phyloP scores from a whole-genome alignment of 2,797 vertebrate genomes.

The Vultur gryphus region DNA sequence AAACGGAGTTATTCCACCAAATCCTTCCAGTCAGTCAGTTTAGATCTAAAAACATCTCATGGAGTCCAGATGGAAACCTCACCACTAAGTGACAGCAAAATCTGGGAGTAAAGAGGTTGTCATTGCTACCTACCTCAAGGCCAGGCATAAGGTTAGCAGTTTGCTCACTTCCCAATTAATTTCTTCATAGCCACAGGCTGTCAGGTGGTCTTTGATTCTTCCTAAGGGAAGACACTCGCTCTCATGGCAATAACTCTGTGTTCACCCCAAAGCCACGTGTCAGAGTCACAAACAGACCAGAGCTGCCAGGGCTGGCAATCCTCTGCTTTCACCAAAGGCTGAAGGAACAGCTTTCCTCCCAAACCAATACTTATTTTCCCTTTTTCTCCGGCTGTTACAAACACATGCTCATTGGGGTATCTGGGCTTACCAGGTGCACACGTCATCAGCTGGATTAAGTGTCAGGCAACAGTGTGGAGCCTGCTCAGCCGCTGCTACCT shows the following conservation, averaged over 20 bases:
- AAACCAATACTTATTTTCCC: background rate
- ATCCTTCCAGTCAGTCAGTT: background rate
- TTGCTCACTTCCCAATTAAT: background rate
- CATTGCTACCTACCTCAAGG: slow-evolving; percentile 2
- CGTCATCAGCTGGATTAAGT: background rate
- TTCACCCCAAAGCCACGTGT: background rate
- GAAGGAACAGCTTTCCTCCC: background rate
- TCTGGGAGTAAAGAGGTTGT: slow-evolving; percentile 2
- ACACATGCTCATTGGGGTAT: background rate
- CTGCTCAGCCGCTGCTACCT: background rate
- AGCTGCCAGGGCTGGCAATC: background rate
- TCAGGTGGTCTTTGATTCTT: background rate
- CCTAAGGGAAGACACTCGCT: background rate
- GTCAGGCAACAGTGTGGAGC: background rate
- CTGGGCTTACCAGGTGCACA: background rate
- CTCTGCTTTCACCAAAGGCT: background rate
- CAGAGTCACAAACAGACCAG: background rate
- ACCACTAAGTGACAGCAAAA: slow-evolving; percentile 19
- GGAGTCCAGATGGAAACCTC: slow-evolving; percentile 5
- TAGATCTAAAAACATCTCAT: background rate
- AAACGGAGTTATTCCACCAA: background rate
- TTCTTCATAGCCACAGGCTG: background rate
- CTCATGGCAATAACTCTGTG: background rate
- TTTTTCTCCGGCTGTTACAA: background rate
- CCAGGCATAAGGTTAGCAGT: background rate